These are phyloP conservation scores for Riparia riparia DNA, from an alignment of 2,113 vertebrate genomes.

Conservation along the genomic window DNA sequence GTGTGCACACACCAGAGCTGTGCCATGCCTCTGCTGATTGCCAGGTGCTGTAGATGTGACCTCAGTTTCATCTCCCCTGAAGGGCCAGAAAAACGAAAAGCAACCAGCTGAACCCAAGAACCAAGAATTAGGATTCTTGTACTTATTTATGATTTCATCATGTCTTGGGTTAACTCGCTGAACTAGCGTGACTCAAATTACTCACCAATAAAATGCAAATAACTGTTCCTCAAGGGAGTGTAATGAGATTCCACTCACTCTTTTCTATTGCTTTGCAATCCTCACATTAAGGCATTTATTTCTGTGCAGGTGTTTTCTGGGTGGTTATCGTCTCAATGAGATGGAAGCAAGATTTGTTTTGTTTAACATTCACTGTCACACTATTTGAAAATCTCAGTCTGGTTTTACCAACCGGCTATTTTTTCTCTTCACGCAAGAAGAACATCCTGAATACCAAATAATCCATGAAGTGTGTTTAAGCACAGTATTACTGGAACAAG, in stretches of 20 bases:
- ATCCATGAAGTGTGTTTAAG: constrained; percentile 61
- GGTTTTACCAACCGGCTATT: constrained; percentile 13
- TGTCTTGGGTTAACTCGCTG: background rate
- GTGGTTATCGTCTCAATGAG: constrained; percentile 2
- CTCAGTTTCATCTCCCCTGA: background rate
- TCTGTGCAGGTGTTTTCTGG: background rate
- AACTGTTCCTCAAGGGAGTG: background rate
- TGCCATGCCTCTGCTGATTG: background rate
- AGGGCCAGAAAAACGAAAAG: background rate
- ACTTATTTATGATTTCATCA: background rate
- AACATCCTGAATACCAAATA: constrained; percentile 59
- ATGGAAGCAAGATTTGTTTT: constrained; percentile 5
- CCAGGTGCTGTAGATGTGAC: background rate
- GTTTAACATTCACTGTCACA: constrained; percentile 10
- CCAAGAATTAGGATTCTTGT: background rate
- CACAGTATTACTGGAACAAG: constrained; percentile 57
- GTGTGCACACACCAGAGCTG: background rate
- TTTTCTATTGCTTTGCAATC: background rate
- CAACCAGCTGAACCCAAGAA: background rate
- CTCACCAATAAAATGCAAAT: constrained; percentile 20
- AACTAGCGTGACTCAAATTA: background rate
- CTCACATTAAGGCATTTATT: constrained; percentile 23
- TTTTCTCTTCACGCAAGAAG: background rate
- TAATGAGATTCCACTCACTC: constrained; percentile 22
- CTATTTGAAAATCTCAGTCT: constrained; percentile 9